Percentiles rank a stretch among this genome's conserved stretches.
Evolutionary conservation across 1,140 invertebrate genomes (phyloP).

Genomic region (Brachionus paranguensis): DNA sequence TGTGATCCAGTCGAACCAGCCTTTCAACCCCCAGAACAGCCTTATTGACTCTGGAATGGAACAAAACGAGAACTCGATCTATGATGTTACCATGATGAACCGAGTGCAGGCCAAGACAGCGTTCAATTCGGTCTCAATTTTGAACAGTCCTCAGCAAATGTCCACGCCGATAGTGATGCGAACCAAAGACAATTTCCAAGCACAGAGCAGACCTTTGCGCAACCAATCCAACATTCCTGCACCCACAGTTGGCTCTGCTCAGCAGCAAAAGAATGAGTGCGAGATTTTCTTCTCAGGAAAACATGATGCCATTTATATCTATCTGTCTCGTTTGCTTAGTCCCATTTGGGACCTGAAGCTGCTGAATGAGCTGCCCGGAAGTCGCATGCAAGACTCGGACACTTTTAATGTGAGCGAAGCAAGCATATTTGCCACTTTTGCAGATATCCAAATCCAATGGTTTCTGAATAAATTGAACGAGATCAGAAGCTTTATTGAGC

Average conservation of each 20-base stretch:
- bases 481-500: constrained; percentile 32
- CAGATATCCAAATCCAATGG: constrained; percentile 24
- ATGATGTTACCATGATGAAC: constrained; percentile 62
- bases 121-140: not conserved
- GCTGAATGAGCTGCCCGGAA: not conserved
- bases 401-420: not conserved
- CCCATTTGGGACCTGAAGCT: constrained; percentile 43
- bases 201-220: not conserved
- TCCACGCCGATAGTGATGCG: constrained; percentile 5
- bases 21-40: constrained; percentile 41
- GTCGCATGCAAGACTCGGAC: not conserved
- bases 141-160: constrained; percentile 36
- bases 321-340: constrained; percentile 45
- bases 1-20: not conserved
- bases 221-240: not conserved
- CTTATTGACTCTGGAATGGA: constrained; percentile 43
- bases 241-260: not conserved
- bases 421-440: constrained; percentile 15
- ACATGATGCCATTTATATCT: constrained; percentile 42
- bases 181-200: not conserved
- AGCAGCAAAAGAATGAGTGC: constrained; percentile 29
- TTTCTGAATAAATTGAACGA: constrained; percentile 19
- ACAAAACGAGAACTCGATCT: constrained; percentile 62
- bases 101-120: not conserved
- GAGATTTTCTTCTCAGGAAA: constrained; percentile 38